A percentile compares a stretch with the other conserved stretches of the same genome.
These are phyloP conservation scores for Hestina assimilis DNA, from an alignment of 1,140 invertebrate species.

Conservation along the genomic window DNA sequence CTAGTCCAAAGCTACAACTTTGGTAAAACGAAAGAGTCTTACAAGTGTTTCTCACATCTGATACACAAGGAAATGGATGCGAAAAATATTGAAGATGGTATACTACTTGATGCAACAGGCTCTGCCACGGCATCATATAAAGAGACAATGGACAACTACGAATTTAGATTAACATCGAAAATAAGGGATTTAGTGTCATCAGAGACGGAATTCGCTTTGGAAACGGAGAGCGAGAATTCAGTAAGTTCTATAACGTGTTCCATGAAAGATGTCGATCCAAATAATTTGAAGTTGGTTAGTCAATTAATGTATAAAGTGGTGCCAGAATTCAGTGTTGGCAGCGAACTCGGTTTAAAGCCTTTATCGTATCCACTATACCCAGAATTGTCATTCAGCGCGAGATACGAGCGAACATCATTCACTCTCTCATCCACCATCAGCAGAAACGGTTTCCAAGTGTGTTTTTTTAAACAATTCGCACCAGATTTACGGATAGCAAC, in stretches of 20 bases:
- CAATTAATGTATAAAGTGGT: constrained; percentile 59
- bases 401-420: constrained; percentile 49
- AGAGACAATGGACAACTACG: constrained; percentile 45
- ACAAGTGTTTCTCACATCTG: constrained; percentile 51
- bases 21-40: constrained; percentile 51
- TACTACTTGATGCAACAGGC: constrained; percentile 54
- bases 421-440: constrained; percentile 55
- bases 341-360: constrained; percentile 44
- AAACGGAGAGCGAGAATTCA: constrained; percentile 45
- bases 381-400: constrained; percentile 48
- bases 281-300: constrained; percentile 46
- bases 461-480: constrained; percentile 57
- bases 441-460: constrained; percentile 54
- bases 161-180: constrained; percentile 55
- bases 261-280: constrained; percentile 59
- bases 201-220: constrained; percentile 58
- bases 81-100: constrained; percentile 47
- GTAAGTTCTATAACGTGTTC: constrained; percentile 49
- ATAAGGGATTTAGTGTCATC: constrained; percentile 62
- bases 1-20: constrained; percentile 65
- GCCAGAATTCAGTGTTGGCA: constrained; percentile 50
- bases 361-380: constrained; percentile 36
- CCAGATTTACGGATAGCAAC: constrained; percentile 56
- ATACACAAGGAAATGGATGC: constrained; percentile 60
- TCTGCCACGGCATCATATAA: constrained; percentile 61